phyloP scores from a whole-genome alignment of 2,797 vertebrate genomes.

The Phaenicophaeus curvirostris region DNA sequence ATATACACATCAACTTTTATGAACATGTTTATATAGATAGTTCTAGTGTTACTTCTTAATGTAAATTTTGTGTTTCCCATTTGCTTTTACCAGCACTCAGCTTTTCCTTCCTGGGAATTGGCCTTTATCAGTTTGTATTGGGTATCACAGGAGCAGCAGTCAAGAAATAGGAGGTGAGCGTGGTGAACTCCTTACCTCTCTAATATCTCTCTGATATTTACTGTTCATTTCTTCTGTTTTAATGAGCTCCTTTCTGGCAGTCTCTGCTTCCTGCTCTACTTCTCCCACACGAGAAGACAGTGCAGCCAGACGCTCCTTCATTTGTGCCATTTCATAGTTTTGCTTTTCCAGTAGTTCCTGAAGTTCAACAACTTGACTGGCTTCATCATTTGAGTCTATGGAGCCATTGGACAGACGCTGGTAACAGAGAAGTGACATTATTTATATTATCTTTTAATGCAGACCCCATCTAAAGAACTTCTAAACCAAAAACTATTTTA shows the following conservation, averaged over 20 bases:
- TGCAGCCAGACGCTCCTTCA: slow-evolving; percentile 96
- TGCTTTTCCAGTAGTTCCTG: slow-evolving; percentile 98
- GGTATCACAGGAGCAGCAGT: neutral
- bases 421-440: neutral
- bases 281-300: slow-evolving; percentile 94
- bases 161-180: neutral
- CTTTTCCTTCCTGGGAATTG: neutral
- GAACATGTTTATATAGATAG: neutral
- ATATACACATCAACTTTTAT: neutral
- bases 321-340: slow-evolving; percentile 97
- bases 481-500: neutral
- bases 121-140: neutral
- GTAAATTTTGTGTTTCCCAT: neutral
- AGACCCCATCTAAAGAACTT: neutral
- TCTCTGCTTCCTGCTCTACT: slow-evolving; percentile 97
- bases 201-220: slow-evolving; percentile 97
- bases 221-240: slow-evolving; percentile 98
- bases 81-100: neutral
- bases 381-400: slow-evolving; percentile 92
- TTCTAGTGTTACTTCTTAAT: neutral
- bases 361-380: slow-evolving; percentile 94
- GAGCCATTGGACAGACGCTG: slow-evolving; percentile 96
- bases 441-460: neutral
- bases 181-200: slow-evolving; percentile 85
- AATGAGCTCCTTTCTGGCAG: slow-evolving; percentile 95